Conservation (phyloP, 30 jellyfish, hydroid and myxozoan genomes). For the Aurelia aurita complex sp. Pacific region DNA sequence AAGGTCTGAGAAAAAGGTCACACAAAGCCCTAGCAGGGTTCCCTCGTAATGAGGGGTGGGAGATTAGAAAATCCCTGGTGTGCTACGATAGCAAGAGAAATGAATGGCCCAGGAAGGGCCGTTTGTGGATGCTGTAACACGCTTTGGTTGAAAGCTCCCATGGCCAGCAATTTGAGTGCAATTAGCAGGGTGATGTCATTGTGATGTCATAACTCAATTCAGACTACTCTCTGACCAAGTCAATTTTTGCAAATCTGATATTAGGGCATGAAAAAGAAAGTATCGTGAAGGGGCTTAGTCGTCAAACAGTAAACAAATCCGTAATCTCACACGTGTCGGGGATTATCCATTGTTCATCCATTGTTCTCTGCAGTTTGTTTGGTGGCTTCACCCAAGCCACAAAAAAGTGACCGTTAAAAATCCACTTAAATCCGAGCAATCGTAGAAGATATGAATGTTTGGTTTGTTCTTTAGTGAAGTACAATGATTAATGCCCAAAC, state of each 20-base stretch:
- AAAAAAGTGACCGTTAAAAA: no score
- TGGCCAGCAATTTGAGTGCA: constrained; percentile 88
- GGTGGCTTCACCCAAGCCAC: no score
- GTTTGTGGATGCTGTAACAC: constrained; percentile 63
- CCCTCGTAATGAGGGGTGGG: constrained; percentile 76
- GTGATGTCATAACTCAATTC: constrained; percentile 82
- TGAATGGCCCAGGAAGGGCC: constrained; percentile 39
- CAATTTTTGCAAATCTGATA: constrained; percentile 11
- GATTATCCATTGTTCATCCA: no score
- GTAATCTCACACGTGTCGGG: no score
- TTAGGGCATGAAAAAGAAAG: no score
- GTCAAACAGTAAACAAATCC: no score
- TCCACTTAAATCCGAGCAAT: no score
- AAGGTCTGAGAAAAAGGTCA: constrained; percentile 89
- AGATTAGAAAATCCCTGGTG: constrained; percentile 75
- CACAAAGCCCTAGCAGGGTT: constrained; percentile 78
- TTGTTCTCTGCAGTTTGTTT: no score
- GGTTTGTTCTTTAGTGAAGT: no score
- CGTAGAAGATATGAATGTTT: no score
- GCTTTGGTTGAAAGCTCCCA: constrained; percentile 74
- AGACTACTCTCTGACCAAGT: constrained; percentile 87
- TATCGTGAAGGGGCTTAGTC: no score
- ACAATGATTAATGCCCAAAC: no score
- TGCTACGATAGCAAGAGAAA: constrained; percentile 61
- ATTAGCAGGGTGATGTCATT: constrained; percentile 72